Evolutionary conservation across 2,113 vertebrate species (phyloP).

Genomic region (human (Homo sapiens)): DNA sequence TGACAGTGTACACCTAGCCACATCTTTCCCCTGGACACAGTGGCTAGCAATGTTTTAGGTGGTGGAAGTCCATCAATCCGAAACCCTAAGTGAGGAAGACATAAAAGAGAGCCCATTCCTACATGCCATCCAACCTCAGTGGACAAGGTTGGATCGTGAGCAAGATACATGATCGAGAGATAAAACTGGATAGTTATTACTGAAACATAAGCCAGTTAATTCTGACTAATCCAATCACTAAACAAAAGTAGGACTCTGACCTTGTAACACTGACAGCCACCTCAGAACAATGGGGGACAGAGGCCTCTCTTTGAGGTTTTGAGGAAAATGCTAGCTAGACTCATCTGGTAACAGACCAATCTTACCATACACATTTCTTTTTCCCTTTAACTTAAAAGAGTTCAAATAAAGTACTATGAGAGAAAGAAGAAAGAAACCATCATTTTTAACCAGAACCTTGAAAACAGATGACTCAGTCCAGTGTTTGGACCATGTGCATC

Average conservation of each 20-base stretch:
- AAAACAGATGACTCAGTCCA: not conserved
- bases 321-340: not conserved
- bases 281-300: not conserved
- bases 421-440: not conserved
- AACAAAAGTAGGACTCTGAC: not conserved
- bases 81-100: not conserved
- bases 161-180: not conserved
- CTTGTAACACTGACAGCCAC: not conserved
- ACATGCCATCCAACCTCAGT: not conserved
- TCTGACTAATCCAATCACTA: not conserved
- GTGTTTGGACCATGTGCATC: not conserved
- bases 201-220: not conserved
- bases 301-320: not conserved
- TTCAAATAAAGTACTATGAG: not conserved
- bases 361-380: not conserved
- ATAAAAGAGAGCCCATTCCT: accelerated
- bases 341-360: not conserved
- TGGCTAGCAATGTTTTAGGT: not conserved
- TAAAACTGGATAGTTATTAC: not conserved
- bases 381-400: not conserved
- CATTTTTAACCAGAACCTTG: not conserved
- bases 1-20: not conserved
- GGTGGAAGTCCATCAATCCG: not conserved
- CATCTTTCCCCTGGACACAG: not conserved
- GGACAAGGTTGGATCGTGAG: not conserved